Conservation (phyloP, 2,113 vertebrate species). For the Callithrix jacchus region DNA sequence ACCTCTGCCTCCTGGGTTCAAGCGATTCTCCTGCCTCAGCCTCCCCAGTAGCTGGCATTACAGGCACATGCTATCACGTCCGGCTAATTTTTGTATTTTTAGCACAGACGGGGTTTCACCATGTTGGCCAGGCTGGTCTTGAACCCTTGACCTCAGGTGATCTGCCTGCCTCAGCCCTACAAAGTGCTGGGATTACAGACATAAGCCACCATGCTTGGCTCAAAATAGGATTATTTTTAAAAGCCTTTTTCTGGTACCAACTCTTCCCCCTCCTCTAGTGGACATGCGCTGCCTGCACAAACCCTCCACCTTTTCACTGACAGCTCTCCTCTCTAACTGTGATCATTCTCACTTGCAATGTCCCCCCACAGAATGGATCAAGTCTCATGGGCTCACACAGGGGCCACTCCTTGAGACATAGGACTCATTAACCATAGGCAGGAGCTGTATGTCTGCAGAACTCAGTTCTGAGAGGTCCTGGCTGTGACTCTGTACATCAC, state of each 20-base stretch:
- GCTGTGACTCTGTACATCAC: neutral
- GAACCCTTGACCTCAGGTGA: no score
- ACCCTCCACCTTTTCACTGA: neutral
- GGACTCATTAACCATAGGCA: neutral
- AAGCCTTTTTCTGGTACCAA: neutral
- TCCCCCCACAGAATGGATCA: neutral
- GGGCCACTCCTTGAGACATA: neutral
- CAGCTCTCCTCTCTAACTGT: neutral
- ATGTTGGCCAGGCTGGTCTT: no score
- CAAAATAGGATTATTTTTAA: neutral
- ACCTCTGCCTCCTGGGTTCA: no score
- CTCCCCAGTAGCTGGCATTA: no score
- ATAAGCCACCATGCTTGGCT: no score
- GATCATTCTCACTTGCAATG: neutral
- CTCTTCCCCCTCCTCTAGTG: neutral
- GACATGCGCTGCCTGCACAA: no score
- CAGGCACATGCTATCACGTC: no score
- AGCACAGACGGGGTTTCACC: no score
- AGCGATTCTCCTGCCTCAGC: no score
- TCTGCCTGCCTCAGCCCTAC: fast-evolving
- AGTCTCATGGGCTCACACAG: neutral
- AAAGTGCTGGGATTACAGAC: no score
- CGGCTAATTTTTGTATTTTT: no score
- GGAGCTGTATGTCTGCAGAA: neutral
- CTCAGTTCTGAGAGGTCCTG: neutral